A percentile compares a stretch with the other conserved stretches of the same genome.
phyloP scores from a whole-genome alignment of 1,140 invertebrate species.

The Myzus persicae region DNA sequence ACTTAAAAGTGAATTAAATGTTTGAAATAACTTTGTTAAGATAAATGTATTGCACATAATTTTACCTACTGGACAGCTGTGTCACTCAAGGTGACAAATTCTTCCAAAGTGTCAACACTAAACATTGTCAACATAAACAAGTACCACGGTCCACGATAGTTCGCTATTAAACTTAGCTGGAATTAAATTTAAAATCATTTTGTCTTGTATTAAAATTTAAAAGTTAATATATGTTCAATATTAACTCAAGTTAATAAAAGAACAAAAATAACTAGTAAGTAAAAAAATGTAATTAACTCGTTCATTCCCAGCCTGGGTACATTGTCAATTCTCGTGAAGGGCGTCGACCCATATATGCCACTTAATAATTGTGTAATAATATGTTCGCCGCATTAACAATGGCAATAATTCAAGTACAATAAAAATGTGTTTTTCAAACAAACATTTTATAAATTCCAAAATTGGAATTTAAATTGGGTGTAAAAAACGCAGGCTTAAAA shows the following conservation, averaged over 20 bases:
- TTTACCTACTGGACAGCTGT: background rate
- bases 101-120: background rate
- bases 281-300: background rate
- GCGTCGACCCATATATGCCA: background rate
- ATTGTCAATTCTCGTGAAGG: background rate
- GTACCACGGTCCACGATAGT: background rate
- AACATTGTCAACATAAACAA: background rate
- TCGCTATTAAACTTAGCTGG: background rate
- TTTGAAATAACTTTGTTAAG: conserved; percentile 1
- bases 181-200: background rate
- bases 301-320: background rate
- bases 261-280: background rate
- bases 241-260: background rate
- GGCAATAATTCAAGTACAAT: background rate
- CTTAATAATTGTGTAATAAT: conserved; percentile 6
- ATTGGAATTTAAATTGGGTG: background rate
- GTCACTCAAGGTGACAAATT: background rate
- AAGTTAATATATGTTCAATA: background rate
- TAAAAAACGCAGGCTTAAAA: background rate
- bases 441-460: background rate
- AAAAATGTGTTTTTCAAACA: background rate
- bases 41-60: background rate
- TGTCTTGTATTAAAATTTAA: background rate
- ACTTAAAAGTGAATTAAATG: background rate
- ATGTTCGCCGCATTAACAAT: background rate